Evolutionary conservation across 1,140 invertebrate species (phyloP), one percentile per base, ranked within the genome.

Genomic region (Ooceraea biroi): DNA sequence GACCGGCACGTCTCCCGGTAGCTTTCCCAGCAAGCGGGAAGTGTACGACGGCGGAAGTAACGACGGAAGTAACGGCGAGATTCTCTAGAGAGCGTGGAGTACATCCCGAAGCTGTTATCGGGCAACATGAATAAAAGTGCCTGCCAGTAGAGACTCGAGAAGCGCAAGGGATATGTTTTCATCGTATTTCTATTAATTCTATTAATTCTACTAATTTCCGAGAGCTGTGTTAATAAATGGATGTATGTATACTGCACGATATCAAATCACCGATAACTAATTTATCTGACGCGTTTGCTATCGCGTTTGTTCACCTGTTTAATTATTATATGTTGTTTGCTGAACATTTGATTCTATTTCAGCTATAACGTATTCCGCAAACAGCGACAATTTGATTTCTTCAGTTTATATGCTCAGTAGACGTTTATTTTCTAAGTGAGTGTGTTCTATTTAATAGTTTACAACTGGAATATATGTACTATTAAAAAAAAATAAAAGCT

Each of bases 11-110:
- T 68, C 5, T 36, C 36, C 36, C 36, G 7, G 36, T 50, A 46
- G 65, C 57, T 71, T 80, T 46, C 14, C 8, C 58, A 4, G 44
- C 8, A 77, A 77, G 46, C 50, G 25, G 36, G 22, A 78, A 78
- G 25, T 25, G 19, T n/a, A n/a, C n/a, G n/a, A 19, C n/a, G 50
- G 3, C 50, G 36, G 36, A 36, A 22, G 41, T 46, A 48, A 78
- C 48, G 48, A 12, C 41, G 50, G 11, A 80, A 80, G 41, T 71
- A 80, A 46, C 30, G 63, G 3, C 22, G 48, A 55, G 48, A 44
- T 69, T 57, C 36, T 69, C 22, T 41, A 30, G 12, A 69, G n/a
- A 71, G 27, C 50, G 50, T 10, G 52, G 14, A 8, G 61, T 52
- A 65, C 57, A 69, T 69, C 7, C 25, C 36, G 12, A 11, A 0